phyloP scores from a whole-genome alignment of 2,888 invertebrate species.

The Neoscelio sp. region DNA sequence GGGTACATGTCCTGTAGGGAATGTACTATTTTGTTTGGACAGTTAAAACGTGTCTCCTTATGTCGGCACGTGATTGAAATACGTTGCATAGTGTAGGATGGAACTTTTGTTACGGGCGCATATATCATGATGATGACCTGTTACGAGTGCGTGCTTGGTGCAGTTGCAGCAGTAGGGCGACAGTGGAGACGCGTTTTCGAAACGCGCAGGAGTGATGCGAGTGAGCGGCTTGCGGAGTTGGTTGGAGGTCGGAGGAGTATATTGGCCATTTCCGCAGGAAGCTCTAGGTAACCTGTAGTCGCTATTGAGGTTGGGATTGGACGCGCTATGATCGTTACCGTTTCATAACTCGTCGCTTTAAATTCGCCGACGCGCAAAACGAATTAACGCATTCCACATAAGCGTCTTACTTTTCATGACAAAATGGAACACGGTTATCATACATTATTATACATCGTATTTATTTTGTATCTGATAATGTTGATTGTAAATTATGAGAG shows the following conservation, averaged over 20 bases:
- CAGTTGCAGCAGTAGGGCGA: constrained; percentile 73
- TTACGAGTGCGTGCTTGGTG: constrained; percentile 77
- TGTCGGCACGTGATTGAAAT: constrained; percentile 7
- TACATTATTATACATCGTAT: not conserved
- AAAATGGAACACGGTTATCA: constrained; percentile 19
- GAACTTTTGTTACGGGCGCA: constrained; percentile 78
- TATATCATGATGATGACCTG: constrained; percentile 78
- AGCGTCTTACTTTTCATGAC: constrained; percentile 16
- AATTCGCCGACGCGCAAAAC: constrained; percentile 62
- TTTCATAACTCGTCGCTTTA: constrained; percentile 76
- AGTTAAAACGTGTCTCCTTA: no score
- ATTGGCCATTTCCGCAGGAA: constrained; percentile 82
- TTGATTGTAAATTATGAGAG: no score
- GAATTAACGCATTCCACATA: constrained; percentile 40
- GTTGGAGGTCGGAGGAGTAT: constrained; percentile 70
- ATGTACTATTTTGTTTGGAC: no score
- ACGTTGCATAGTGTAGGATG: constrained; percentile 74
- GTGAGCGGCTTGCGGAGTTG: constrained; percentile 62
- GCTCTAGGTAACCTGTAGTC: constrained; percentile 81
- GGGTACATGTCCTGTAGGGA: no score
- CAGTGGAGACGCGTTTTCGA: constrained; percentile 76
- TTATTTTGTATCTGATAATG: no score
- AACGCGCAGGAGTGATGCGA: constrained; percentile 55
- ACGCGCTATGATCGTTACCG: constrained; percentile 77
- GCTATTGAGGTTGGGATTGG: constrained; percentile 80